Conservation (phyloP, 2,797 vertebrate genomes). For the Sebastes flavidus region DNA sequence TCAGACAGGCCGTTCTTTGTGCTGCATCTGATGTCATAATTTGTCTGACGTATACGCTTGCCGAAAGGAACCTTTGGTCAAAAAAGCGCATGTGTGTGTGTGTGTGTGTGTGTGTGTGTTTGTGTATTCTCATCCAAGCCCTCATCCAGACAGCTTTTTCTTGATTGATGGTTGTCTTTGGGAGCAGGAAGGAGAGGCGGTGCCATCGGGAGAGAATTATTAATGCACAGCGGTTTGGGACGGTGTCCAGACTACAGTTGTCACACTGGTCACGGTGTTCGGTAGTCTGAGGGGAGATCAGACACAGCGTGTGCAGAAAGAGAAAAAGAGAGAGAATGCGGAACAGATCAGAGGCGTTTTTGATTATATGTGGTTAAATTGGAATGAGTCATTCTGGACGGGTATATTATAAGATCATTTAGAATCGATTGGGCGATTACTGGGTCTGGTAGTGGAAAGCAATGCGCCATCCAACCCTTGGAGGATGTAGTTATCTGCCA, state of each 20-base stretch:
- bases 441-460: conserved; percentile 28
- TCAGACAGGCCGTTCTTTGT: conserved; percentile 74
- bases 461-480: conserved; percentile 10
- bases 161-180: conserved; percentile 68
- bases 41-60: conserved; percentile 51
- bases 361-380: conserved; percentile 55
- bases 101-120: neutral
- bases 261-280: conserved; percentile 59
- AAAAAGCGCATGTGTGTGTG: conserved; percentile 13
- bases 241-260: conserved; percentile 51
- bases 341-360: conserved; percentile 39
- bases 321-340: conserved; percentile 15
- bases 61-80: conserved; percentile 56
- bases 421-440: conserved; percentile 59
- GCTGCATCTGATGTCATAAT: conserved; percentile 73
- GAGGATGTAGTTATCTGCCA: conserved; percentile 44
- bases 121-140: conserved; percentile 50
- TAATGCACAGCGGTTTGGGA: conserved; percentile 57
- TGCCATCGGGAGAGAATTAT: conserved; percentile 55
- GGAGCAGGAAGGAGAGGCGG: conserved; percentile 26
- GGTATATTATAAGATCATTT: conserved; percentile 67
- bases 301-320: conserved; percentile 1
- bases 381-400: conserved; percentile 52
- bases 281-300: conserved; percentile 13
- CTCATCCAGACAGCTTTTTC: conserved; percentile 38